These are phyloP conservation scores for Drosophila lutescens DNA, from an alignment of 2,888 invertebrate genomes.

Conservation along the genomic window DNA sequence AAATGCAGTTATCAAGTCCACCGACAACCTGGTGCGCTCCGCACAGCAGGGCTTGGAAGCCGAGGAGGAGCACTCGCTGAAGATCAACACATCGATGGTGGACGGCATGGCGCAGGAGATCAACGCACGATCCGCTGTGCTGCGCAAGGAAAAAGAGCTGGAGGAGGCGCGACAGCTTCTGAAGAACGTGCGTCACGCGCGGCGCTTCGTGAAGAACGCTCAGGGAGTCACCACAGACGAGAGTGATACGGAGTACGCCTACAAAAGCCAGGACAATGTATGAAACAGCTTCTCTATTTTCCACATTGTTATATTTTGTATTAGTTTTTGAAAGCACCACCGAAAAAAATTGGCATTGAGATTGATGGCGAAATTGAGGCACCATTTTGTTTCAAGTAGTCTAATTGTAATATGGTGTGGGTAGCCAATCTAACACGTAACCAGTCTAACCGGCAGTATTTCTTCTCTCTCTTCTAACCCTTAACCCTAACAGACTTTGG, in stretches of 20 bases:
- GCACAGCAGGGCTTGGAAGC: slow-evolving; percentile 96
- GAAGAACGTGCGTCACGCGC: slow-evolving; percentile 96
- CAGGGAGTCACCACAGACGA: slow-evolving; percentile 86
- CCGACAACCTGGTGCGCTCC: slow-evolving; percentile 97
- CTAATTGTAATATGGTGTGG: slow-evolving; percentile 54
- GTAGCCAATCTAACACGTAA: slow-evolving; percentile 50
- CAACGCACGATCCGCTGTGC: slow-evolving; percentile 94
- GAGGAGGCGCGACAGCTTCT: slow-evolving; percentile 96
- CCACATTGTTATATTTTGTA: slow-evolving; percentile 11
- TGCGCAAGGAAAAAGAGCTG: slow-evolving; percentile 96
- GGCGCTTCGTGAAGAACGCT: slow-evolving; percentile 90
- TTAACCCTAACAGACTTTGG: slow-evolving; percentile 80
- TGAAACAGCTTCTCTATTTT: slow-evolving; percentile 50
- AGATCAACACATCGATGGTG: slow-evolving; percentile 96
- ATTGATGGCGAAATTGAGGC: slow-evolving; percentile 46
- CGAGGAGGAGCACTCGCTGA: slow-evolving; percentile 95
- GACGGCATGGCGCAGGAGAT: slow-evolving; percentile 98
- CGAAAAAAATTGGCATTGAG: slow-evolving; percentile 60
- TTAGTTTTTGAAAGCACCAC: slow-evolving; percentile 42
- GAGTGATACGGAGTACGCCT: slow-evolving; percentile 86
- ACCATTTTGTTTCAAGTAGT: slow-evolving; percentile 19
- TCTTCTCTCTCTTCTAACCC: slow-evolving; percentile 55
- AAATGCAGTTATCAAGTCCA: slow-evolving; percentile 98
- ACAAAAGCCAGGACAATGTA: slow-evolving; percentile 83
- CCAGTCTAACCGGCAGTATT: slow-evolving; percentile 60